A percentile compares a stretch with the other conserved stretches of the same genome.
Conservation (phyloP, 2,797 vertebrate species). For the Sandelia bainsii region DNA sequence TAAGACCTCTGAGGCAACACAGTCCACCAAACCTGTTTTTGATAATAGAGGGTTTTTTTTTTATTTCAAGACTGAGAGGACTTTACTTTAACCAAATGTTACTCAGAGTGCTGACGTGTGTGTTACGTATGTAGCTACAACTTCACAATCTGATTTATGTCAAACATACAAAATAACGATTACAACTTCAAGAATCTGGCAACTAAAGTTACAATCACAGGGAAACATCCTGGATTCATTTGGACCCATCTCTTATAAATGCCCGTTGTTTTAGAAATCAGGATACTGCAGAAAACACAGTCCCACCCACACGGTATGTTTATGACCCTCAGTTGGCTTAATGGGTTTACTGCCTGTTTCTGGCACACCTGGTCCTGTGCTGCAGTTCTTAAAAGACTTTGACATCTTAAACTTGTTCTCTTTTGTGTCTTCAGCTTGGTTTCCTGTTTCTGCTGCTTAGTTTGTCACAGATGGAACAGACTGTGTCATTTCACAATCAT, state of each 20-base stretch:
- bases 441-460: not conserved
- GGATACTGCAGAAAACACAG: slow-evolving; percentile 4
- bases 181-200: not conserved
- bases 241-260: no score
- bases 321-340: slow-evolving; percentile 14
- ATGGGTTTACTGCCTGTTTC: slow-evolving; percentile 45
- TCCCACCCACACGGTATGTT: slow-evolving; percentile 15
- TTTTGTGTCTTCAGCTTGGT: not conserved
- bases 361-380: slow-evolving; percentile 46
- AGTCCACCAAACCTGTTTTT: not conserved
- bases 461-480: slow-evolving; percentile 11
- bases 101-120: not conserved
- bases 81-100: not conserved
- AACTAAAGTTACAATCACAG: no score
- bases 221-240: no score
- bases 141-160: not conserved
- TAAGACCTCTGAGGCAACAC: not conserved
- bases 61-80: not conserved
- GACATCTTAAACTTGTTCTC: slow-evolving; percentile 12
- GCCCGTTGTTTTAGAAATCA: no score
- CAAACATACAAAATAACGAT: not conserved
- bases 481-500: not conserved
- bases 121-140: no score
- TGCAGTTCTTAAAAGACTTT: slow-evolving; percentile 39
- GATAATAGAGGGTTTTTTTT: not conserved